These are phyloP conservation scores for Adineta ricciae DNA, from an alignment of 2,888 invertebrate genomes.

Conservation along the genomic window DNA sequence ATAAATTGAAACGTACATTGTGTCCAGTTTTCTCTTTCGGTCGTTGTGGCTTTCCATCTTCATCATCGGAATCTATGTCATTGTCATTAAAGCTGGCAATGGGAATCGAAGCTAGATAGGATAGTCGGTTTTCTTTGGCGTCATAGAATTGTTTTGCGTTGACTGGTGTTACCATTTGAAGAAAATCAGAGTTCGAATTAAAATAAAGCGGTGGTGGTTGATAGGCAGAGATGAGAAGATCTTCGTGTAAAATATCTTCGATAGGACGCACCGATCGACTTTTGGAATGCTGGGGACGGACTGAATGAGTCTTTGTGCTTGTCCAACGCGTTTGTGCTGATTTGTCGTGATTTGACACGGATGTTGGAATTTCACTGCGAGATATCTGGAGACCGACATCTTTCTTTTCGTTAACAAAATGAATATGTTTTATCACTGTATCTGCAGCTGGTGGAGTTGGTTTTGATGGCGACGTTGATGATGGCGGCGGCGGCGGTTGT, in stretches of 20 bases:
- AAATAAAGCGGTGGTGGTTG: slow-evolving; percentile 18
- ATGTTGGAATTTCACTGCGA: slow-evolving; percentile 10
- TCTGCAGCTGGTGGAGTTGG: background rate
- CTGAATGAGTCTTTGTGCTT: background rate
- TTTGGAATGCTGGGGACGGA: background rate
- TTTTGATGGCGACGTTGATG: no score
- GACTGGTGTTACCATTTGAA: background rate
- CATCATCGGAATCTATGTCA: background rate
- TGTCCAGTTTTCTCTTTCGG: background rate
- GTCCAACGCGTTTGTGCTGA: slow-evolving; percentile 13
- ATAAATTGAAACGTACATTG: slow-evolving; percentile 8
- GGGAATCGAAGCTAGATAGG: background rate
- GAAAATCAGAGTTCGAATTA: background rate
- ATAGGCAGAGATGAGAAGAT: background rate
- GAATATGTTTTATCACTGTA: background rate
- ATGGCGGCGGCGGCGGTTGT: background rate
- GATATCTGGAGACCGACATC: slow-evolving; percentile 9
- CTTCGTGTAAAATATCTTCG: background rate
- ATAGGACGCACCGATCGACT: background rate
- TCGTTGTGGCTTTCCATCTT: background rate
- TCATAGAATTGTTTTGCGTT: background rate
- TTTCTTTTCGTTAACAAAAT: slow-evolving; percentile 18
- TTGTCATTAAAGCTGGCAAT: background rate
- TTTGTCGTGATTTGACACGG: background rate
- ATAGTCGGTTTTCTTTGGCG: background rate